Evolutionary conservation across 2,888 invertebrate species (phyloP).

Genomic region (Clanis bilineata): DNA sequence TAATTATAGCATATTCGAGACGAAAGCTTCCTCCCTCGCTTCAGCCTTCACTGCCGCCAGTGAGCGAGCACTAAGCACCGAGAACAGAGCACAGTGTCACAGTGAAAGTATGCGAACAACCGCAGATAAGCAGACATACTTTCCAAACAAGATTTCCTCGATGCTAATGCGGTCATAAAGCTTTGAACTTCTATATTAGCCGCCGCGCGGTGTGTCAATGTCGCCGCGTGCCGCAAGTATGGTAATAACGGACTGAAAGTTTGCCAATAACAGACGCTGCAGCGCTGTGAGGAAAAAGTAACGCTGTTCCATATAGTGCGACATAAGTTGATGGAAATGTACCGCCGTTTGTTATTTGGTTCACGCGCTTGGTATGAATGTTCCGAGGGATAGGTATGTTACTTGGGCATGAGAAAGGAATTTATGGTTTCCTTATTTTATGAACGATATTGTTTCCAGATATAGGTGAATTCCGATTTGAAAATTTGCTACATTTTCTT

Average conservation of each 20-base stretch:
- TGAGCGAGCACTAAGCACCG: neutral
- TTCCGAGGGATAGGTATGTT: neutral
- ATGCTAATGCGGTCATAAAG: conserved; percentile 12
- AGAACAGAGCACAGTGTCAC: neutral
- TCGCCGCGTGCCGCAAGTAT: conserved; percentile 31
- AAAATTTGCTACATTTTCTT: neutral
- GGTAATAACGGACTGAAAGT: conserved; percentile 49
- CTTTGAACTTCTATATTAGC: conserved; percentile 26
- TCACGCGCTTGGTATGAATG: neutral
- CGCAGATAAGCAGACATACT: conserved; percentile 1
- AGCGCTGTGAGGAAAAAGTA: conserved; percentile 15
- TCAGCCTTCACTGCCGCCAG: neutral
- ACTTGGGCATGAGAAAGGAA: neutral
- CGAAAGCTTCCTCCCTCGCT: too few species aligned
- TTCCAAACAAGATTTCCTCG: conserved; percentile 9
- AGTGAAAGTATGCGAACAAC: conserved; percentile 1
- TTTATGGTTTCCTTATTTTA: neutral
- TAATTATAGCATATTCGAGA: neutral
- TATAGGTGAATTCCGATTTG: neutral
- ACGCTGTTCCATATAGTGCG: conserved; percentile 10
- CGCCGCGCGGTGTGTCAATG: conserved; percentile 50
- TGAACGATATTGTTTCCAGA: neutral
- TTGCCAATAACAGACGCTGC: conserved; percentile 43
- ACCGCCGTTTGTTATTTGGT: conserved; percentile 15
- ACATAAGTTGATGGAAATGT: conserved; percentile 20